Evolutionary conservation across 1,140 invertebrate genomes (phyloP), one percentile per base, ranked within the genome.

Genomic region (Oscheius sp.): DNA sequence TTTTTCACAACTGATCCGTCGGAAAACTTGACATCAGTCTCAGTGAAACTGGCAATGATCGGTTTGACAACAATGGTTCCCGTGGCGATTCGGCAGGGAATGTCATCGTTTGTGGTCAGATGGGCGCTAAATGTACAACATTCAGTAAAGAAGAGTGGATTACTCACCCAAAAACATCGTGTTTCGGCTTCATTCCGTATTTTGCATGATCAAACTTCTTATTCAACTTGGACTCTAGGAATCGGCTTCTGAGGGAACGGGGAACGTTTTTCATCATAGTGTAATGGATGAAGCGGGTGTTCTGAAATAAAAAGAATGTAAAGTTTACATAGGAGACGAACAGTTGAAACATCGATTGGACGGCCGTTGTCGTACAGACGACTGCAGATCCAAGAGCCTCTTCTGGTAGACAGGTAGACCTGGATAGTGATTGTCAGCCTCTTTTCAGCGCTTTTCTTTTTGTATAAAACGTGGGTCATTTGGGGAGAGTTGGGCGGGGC

Each of bases 101-200:
- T 76, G 38, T 87, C 86, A 73, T 88, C 87, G 75, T 87, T 88
- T 28, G 87, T 85, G 49, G 85, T 88, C 0, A 85, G 84, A 78
- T 88, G 29, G 81, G 66, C 85, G 0, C 71, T 77, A 2, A 83
- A 58, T 67, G 73, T 35, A 18, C 31, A 20, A n/a, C 15, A 1
- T 38, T 61, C n/a, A 35, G 15, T 64, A 10, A 36, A 4, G 2
- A 77, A 69, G 49, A 10, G n/a, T 20, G n/a, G 20, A 20, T 36
- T 7, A 80, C 79, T 38, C 73, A 86, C 1, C 74, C 73, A 28
- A 83, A 77, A 1, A 85, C 31, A 7, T 77, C 46, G 68, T 88
- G 85, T n/a, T 82, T 74, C 20, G 87, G 87, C 68, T 85, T 84
- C 46, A 88, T 52, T 4, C 81, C 77, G 77, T 85, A 88, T 0